phyloP scores from a whole-genome alignment of 1,140 invertebrate species.

The Sycophila sp. region DNA sequence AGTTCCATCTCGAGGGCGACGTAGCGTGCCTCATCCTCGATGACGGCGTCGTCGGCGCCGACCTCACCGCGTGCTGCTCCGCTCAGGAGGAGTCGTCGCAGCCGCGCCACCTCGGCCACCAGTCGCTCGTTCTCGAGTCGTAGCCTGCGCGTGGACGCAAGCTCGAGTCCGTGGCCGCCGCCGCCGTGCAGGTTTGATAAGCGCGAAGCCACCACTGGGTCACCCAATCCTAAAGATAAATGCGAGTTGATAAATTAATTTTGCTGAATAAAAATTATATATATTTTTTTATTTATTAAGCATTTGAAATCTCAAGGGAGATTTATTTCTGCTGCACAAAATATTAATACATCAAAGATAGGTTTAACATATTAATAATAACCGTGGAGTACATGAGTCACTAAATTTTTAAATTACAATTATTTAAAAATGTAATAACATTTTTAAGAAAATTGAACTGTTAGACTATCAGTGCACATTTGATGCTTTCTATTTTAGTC shows the following conservation, averaged over 20 bases:
- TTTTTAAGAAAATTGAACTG: too few relatives aligned
- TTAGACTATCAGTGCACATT: too few relatives aligned
- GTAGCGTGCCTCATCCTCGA: slow-evolving; percentile 68
- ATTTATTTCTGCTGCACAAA: too few relatives aligned
- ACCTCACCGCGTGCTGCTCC: slow-evolving; percentile 71
- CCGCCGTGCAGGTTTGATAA: slow-evolving; percentile 60
- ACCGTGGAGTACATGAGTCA: too few relatives aligned
- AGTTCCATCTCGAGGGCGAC: slow-evolving; percentile 70
- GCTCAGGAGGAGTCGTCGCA: slow-evolving; percentile 70
- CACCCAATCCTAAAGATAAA: slow-evolving; percentile 45
- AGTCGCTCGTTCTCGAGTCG: slow-evolving; percentile 75
- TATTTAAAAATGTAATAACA: too few relatives aligned
- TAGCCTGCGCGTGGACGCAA: slow-evolving; percentile 68
- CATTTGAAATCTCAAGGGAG: too few relatives aligned
- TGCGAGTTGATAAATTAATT: slow-evolving; percentile 26
- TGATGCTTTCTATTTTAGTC: too few relatives aligned
- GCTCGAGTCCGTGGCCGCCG: slow-evolving; percentile 48
- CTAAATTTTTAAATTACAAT: too few relatives aligned
- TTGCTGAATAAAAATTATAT: too few relatives aligned
- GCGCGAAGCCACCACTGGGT: slow-evolving; percentile 59
- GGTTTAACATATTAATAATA: too few relatives aligned
- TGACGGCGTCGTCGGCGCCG: slow-evolving; percentile 64
- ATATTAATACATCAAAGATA: too few relatives aligned
- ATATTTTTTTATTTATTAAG: too few relatives aligned
- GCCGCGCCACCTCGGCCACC: slow-evolving; percentile 73